Conservation (phyloP, 2,888 invertebrate genomes). For the Lithosia quadra region DNA sequence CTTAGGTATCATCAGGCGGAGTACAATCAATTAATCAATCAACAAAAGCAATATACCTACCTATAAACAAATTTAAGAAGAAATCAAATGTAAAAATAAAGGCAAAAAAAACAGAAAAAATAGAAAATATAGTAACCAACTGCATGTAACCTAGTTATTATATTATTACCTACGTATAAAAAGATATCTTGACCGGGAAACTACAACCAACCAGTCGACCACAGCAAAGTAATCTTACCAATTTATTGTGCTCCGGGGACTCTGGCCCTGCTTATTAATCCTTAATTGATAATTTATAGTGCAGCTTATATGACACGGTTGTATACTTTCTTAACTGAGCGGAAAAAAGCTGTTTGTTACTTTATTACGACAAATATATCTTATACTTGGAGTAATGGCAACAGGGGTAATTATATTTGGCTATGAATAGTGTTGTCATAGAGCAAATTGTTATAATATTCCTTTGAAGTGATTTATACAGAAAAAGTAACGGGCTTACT, state of each 20-base stretch:
- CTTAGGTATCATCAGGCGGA: no score
- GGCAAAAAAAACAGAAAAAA: no score
- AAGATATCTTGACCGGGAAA: not conserved
- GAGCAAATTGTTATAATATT: no score
- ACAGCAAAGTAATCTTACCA: conserved; percentile 53
- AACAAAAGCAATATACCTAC: no score
- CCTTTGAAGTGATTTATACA: not conserved
- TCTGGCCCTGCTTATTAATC: conserved; percentile 50
- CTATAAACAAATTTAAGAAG: no score
- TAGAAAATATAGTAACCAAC: no score
- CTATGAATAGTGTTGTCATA: no score
- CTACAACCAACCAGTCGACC: conserved; percentile 14
- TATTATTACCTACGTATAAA: not conserved
- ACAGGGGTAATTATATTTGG: not conserved
- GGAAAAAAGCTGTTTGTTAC: conserved; percentile 6
- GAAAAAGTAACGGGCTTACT: no score
- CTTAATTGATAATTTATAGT: conserved; percentile 59
- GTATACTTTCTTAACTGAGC: conserved; percentile 10
- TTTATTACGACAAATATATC: not conserved
- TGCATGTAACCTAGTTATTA: not conserved
- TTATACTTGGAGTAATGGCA: conserved; percentile 2
- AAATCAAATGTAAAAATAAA: no score
- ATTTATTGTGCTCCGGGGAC: conserved; percentile 51
- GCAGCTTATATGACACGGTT: conserved; percentile 18
- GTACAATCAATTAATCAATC: no score